Conservation (phyloP, 2,113 vertebrate species). For the Hemichromis elongatus region DNA sequence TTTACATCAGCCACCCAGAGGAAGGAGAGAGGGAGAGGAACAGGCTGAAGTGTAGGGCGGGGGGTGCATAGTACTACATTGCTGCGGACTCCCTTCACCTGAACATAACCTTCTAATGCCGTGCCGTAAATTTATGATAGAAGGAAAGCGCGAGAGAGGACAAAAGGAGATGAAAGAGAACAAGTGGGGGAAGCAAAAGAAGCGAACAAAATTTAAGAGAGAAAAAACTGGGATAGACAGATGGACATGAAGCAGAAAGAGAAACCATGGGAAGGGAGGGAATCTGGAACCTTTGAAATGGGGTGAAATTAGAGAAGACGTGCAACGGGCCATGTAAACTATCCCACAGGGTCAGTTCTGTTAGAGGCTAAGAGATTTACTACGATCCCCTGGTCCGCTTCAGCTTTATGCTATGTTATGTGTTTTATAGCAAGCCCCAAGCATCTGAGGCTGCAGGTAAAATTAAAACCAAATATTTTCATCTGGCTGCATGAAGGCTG, state of each 20-base stretch:
- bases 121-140: constrained; percentile 45
- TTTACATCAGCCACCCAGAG: constrained; percentile 61
- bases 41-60: not conserved
- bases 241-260: constrained; percentile 56
- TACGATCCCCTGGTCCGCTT: constrained; percentile 13
- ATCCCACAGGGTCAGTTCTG: constrained; percentile 51
- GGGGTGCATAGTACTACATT: not conserved
- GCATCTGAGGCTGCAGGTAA: not conserved
- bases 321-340: constrained; percentile 50
- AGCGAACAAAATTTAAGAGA: constrained; percentile 37
- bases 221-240: constrained; percentile 27
- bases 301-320: constrained; percentile 52
- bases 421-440: constrained; percentile 10
- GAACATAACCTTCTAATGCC: constrained; percentile 62
- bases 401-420: not conserved
- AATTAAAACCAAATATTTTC: constrained; percentile 7
- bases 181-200: not conserved
- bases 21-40: constrained; percentile 8
- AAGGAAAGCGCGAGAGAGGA: constrained; percentile 13
- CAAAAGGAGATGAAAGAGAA: constrained; percentile 59
- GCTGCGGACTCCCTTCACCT: constrained; percentile 52
- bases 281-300: constrained; percentile 40
- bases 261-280: constrained; percentile 16
- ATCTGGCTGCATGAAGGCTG: not conserved
- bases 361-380: constrained; percentile 57